These are phyloP conservation scores for Ceratosolen fusciceps DNA, from an alignment of 1,140 invertebrate genomes.

Conservation along the genomic window DNA sequence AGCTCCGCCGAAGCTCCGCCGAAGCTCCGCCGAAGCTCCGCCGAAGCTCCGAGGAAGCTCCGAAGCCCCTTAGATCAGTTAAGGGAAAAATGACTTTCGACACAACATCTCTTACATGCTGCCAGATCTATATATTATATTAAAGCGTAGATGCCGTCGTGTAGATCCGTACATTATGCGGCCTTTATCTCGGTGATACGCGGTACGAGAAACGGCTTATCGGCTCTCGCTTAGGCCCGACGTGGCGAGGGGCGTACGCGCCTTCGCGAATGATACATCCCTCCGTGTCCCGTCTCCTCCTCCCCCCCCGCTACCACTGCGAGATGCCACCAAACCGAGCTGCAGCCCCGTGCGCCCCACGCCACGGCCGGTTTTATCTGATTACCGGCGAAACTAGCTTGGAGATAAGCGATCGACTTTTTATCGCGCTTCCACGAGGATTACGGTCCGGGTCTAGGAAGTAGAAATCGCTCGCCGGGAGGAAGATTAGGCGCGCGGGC, in stretches of 20 bases:
- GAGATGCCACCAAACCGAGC: neutral
- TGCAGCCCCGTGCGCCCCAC: too few relatives aligned
- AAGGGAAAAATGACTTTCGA: neutral
- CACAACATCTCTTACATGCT: neutral
- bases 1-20: too few relatives aligned
- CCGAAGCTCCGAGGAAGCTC: too few relatives aligned
- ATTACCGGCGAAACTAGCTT: neutral
- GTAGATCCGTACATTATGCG: conserved; percentile 1
- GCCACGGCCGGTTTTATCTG: neutral
- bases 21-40: too few relatives aligned
- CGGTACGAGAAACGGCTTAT: conserved; percentile 11
- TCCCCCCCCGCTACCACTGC: too few relatives aligned
- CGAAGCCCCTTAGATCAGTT: neutral
- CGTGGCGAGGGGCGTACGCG: neutral
- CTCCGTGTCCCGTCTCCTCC: neutral
- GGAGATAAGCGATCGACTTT: conserved; percentile 14
- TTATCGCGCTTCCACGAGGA: neutral
- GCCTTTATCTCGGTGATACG: neutral
- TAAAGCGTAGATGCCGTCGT: conserved; percentile 5
- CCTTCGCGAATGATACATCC: conserved; percentile 7
- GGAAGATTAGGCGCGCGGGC: neutral
- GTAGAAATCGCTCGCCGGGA: neutral
- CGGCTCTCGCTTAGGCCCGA: neutral
- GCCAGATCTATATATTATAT: conserved; percentile 1
- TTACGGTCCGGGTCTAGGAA: neutral